Conservation (phyloP, 2,113 vertebrate genomes). For the Vimba vimba region DNA sequence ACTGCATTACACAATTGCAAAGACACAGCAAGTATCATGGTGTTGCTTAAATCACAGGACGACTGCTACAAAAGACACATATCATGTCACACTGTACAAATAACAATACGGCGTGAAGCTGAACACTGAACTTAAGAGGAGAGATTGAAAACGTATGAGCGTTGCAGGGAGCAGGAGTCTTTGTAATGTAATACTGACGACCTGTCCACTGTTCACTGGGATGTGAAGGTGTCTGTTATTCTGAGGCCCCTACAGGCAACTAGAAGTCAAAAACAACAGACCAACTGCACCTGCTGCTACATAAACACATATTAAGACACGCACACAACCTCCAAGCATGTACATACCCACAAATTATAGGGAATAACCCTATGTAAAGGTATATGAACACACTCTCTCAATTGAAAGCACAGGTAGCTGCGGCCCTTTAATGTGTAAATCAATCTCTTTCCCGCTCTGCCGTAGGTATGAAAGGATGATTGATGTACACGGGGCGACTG, state of each 20-base stretch:
- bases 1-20: constrained; percentile 50
- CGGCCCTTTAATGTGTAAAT: constrained; percentile 56
- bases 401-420: constrained; percentile 29
- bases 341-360: constrained; percentile 36
- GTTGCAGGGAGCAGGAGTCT: background rate
- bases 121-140: constrained; percentile 3
- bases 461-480: constrained; percentile 62
- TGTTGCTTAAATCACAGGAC: constrained; percentile 62
- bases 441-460: constrained; percentile 56
- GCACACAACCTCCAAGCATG: constrained; percentile 21
- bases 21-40: constrained; percentile 48
- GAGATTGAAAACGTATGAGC: background rate
- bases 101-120: background rate
- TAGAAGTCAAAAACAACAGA: constrained; percentile 2
- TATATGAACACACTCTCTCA: background rate
- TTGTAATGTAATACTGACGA: constrained; percentile 50
- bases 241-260: constrained; percentile 18
- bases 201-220: constrained; percentile 24
- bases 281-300: constrained; percentile 30
- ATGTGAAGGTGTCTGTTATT: constrained; percentile 38
- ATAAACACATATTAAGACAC: constrained; percentile 31
- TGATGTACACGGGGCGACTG: constrained; percentile 53
- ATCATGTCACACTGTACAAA: constrained; percentile 28
- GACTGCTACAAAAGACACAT: constrained; percentile 52
- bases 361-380: constrained; percentile 47